phyloP scores from a whole-genome alignment of 2,888 invertebrate species.

The Lypha dubia region DNA sequence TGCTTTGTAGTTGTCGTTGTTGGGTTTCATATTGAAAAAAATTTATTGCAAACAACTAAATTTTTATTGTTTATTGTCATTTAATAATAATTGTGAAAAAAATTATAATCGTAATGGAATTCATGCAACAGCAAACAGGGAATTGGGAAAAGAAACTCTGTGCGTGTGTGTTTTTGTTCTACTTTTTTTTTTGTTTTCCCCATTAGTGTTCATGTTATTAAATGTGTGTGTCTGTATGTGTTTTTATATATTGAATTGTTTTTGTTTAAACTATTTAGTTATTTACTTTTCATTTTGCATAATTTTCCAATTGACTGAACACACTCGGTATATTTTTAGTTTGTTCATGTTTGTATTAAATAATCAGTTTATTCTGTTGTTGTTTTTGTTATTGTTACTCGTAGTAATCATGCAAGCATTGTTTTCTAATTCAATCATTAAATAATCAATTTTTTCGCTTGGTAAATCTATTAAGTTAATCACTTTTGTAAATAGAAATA shows the following conservation, averaged over 20 bases:
- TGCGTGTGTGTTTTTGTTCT: not conserved
- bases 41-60: conserved; percentile 61
- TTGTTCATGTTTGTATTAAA: conserved; percentile 10
- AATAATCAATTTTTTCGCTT: conserved; percentile 41
- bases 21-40: conserved; percentile 21
- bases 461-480: not conserved
- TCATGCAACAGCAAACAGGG: not conserved
- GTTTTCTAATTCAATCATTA: conserved; percentile 38
- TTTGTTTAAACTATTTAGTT: conserved; percentile 38
- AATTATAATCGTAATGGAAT: conserved; percentile 39
- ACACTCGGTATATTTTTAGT: no score
- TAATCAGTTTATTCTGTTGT: not conserved
- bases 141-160: not conserved
- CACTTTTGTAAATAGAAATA: not conserved
- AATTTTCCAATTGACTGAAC: conserved; percentile 61
- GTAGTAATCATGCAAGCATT: conserved; percentile 4
- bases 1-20: conserved; percentile 13
- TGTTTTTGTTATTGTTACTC: no score
- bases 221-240: not conserved
- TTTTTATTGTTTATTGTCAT: conserved; percentile 70
- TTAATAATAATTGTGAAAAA: conserved; percentile 58
- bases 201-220: not conserved
- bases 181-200: not conserved
- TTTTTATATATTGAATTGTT: not conserved
- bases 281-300: conserved; percentile 59